Percentiles rank a stretch among this genome's conserved stretches.
Evolutionary conservation across 2,888 invertebrate genomes (phyloP).

Genomic region (Zaprionus bogoriensis): DNA sequence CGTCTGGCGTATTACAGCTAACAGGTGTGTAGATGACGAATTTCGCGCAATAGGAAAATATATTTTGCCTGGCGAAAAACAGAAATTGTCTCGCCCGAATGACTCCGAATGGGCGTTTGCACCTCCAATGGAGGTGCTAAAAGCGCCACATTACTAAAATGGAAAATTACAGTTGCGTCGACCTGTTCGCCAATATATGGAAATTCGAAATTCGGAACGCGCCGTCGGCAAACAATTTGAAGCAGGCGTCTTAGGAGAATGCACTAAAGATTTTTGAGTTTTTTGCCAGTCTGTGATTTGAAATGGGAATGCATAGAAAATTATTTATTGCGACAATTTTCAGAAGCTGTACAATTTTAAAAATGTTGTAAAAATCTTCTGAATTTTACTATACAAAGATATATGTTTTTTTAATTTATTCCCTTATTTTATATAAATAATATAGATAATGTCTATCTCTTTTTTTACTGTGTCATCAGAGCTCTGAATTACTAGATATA

Average conservation of each 20-base stretch:
- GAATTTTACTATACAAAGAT: no score
- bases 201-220: neutral
- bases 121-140: conserved; percentile 30
- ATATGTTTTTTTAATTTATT: no score
- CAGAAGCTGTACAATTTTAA: no score
- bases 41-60: conserved; percentile 6
- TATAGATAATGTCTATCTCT: no score
- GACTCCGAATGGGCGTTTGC: conserved; percentile 2
- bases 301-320: neutral
- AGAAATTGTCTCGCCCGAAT: conserved; percentile 25
- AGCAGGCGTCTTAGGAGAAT: neutral
- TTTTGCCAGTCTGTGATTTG: neutral
- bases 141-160: conserved; percentile 13
- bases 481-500: no score
- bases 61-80: neutral
- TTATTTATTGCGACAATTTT: no score
- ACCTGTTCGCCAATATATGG: no score
- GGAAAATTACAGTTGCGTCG: conserved; percentile 11
- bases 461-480: no score
- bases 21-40: conserved; percentile 41
- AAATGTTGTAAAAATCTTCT: no score
- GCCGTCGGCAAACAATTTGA: neutral
- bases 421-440: no score
- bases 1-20: conserved; percentile 11
- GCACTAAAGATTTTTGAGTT: neutral